phyloP scores from a whole-genome alignment of 2,113 vertebrate genomes.

The Gymnobelideus leadbeateri region DNA sequence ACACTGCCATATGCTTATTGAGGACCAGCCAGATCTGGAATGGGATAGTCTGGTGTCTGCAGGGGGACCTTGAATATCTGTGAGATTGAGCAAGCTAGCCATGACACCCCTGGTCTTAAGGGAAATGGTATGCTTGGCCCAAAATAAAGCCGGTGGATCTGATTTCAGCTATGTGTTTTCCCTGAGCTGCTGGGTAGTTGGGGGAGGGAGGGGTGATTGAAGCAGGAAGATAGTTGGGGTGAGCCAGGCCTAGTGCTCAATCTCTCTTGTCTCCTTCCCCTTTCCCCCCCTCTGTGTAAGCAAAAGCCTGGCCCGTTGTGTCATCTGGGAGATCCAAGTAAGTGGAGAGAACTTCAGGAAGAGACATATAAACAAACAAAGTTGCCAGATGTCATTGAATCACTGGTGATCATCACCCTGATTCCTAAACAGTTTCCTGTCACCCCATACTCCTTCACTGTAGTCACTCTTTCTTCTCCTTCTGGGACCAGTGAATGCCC shows the following conservation, averaged over 20 bases:
- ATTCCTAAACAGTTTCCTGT: conserved; percentile 60
- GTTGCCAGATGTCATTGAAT: conserved; percentile 40
- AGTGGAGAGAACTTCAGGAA: conserved; percentile 52
- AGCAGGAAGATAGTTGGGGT: background rate
- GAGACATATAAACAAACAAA: conserved; percentile 7
- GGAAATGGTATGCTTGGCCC: conserved; percentile 45
- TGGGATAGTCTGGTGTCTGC: background rate
- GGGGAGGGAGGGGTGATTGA: background rate
- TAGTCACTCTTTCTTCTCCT: conserved; percentile 32
- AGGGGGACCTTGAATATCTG: background rate
- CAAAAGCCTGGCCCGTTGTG: background rate
- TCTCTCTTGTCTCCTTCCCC: background rate
- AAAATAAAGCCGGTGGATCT: conserved; percentile 29
- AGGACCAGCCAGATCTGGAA: background rate
- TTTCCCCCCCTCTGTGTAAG: background rate
- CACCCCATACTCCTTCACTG: background rate
- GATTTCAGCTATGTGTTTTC: conserved; percentile 27
- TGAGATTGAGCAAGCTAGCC: background rate
- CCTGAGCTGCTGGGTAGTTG: background rate
- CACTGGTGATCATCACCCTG: background rate
- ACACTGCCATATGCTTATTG: background rate
- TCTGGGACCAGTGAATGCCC: background rate
- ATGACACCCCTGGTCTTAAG: background rate
- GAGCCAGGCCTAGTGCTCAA: background rate
- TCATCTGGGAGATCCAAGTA: too few relatives aligned